Evolutionary conservation across 2,113 vertebrate species (phyloP), one percentile per base, ranked within the genome.

Genomic region (Proteles cristata): DNA sequence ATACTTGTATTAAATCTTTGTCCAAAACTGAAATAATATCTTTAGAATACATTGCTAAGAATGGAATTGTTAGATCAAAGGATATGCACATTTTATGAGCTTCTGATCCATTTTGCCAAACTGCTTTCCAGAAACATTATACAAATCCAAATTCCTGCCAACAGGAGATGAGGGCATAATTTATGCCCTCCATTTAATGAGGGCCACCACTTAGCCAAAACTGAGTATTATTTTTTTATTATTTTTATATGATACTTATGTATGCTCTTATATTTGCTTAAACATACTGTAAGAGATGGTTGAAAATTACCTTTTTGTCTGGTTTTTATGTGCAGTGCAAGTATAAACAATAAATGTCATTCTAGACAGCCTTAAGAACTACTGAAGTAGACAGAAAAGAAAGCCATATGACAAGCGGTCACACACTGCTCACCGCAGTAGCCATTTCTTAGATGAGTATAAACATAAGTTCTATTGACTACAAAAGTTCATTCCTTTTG

Each of bases 41-140:
- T 81, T 85, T 93, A 91, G 28, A 88, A 94, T 28, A 23, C 28
- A 80, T 33, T 74, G 63, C 25, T 93, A 92, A 53, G 26, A 84
- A 77, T 39, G 35, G 11, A 80, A 96, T 81, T 73, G 5, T 55
- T 71, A 80, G 26, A 74, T 61, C 39, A 82, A 97, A 96, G 35
- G 26, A 71, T 43, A 83, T 4, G 1, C 33, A 92, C 16, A 92
- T 85, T 83, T 94, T 90, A 77, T 82, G 69, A 73, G 19, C 83
- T 35, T 45, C 81, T 77, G 16, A 93, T 92, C 15, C 39, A 74
- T 80, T 80, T 85, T 96, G 71, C 84, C 35, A 95, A 94, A 83
- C 53, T 89, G 17, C 76, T 74, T 92, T 96, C 65, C 58, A 88
- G 81, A 96, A 85, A 87, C 79, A 7, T 33, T 89, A 26, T 58